These are phyloP conservation scores for Neomicropteryx cornuta DNA, from an alignment of 1,140 invertebrate species.

Conservation along the genomic window DNA sequence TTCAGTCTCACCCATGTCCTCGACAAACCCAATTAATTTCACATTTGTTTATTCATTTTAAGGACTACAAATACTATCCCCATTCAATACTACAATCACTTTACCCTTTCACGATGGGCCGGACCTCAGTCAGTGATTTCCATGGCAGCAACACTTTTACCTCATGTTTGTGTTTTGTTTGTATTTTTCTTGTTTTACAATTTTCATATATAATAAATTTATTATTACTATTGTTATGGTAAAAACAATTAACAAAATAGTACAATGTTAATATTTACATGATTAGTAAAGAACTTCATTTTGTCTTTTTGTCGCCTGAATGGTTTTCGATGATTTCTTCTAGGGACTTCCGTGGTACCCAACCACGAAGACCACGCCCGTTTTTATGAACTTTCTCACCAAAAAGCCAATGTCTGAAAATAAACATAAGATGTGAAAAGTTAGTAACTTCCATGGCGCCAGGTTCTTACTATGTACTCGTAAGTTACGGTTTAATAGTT, in stretches of 20 bases:
- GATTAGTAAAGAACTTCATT: background rate
- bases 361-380: conserved; percentile 47
- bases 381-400: conserved; percentile 52
- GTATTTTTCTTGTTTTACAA: background rate
- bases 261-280: background rate
- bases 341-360: conserved; percentile 73
- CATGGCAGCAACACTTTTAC: too few relatives aligned
- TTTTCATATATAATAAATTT: background rate
- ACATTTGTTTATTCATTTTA: too few relatives aligned
- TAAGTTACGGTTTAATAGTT: too few relatives aligned
- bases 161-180: background rate
- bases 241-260: background rate
- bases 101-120: too few relatives aligned
- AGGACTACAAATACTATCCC: too few relatives aligned
- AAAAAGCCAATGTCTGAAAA: conserved; percentile 73
- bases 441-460: background rate
- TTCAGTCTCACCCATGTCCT: too few relatives aligned
- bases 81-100: too few relatives aligned
- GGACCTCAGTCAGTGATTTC: too few relatives aligned
- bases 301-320: conserved; percentile 16
- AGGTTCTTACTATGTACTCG: too few relatives aligned
- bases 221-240: background rate
- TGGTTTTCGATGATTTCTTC: conserved; percentile 33
- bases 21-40: too few relatives aligned
- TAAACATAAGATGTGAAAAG: conserved; percentile 12